Percentiles rank a stretch among this genome's conserved stretches.
These are phyloP conservation scores for Leucosticte australis DNA, from an alignment of 2,113 vertebrate genomes.

Conservation along the genomic window DNA sequence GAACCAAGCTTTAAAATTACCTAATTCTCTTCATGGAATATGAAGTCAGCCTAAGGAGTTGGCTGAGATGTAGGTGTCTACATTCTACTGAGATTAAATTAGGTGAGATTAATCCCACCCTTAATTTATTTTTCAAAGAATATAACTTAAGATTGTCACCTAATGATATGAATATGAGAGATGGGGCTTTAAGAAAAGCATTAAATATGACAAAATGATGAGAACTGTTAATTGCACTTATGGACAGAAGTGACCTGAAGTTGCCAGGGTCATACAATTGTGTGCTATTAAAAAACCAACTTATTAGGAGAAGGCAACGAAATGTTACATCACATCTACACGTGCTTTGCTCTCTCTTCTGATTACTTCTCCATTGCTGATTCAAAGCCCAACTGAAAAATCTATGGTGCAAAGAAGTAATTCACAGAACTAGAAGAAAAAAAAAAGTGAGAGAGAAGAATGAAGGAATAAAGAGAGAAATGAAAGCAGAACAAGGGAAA, in stretches of 20 bases:
- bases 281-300: background rate
- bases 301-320: background rate
- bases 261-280: background rate
- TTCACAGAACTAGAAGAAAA: background rate
- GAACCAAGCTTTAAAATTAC: constrained; percentile 5
- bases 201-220: background rate
- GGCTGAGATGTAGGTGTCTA: constrained; percentile 12
- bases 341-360: background rate
- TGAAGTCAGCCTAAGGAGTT: constrained; percentile 20
- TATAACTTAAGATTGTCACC: background rate
- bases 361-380: background rate
- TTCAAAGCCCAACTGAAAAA: background rate
- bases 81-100: constrained; percentile 21
- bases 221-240: background rate
- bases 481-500: background rate
- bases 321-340: background rate
- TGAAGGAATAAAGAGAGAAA: background rate
- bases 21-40: constrained; percentile 11
- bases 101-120: constrained; percentile 24
- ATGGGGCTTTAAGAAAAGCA: background rate
- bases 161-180: background rate
- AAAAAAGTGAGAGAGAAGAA: background rate
- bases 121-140: constrained; percentile 45
- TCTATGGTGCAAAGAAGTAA: background rate
- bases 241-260: background rate